phyloP scores from a whole-genome alignment of 2,113 vertebrate genomes.

The Ptyas mucosa region DNA sequence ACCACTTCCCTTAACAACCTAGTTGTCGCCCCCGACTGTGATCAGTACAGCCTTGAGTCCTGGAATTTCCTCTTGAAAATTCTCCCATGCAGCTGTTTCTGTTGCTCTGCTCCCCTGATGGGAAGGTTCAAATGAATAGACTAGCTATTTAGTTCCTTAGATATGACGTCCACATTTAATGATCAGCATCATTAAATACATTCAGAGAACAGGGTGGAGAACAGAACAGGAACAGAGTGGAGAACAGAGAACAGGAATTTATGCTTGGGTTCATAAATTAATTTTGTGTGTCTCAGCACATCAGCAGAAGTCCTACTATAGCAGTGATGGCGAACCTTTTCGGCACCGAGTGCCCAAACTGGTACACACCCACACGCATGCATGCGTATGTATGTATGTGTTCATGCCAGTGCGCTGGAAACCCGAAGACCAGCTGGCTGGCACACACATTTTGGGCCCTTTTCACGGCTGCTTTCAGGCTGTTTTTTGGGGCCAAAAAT shows the following conservation, averaged over 20 bases:
- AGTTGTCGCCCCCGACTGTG: neutral
- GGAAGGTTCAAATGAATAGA: neutral
- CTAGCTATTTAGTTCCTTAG: neutral
- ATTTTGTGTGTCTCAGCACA: neutral
- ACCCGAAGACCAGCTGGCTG: too few relatives aligned
- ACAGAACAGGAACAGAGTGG: too few relatives aligned
- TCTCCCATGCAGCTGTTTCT: neutral
- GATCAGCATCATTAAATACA: neutral
- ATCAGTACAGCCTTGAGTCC: neutral
- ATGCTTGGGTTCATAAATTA: neutral
- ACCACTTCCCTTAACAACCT: neutral
- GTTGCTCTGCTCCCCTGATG: neutral
- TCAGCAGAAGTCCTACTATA: neutral
- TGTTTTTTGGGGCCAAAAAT: too few relatives aligned
- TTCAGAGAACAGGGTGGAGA: neutral
- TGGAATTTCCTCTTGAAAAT: neutral
- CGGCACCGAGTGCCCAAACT: too few relatives aligned
- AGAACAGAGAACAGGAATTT: too few relatives aligned
- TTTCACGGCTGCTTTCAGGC: too few relatives aligned
- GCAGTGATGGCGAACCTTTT: too few relatives aligned
- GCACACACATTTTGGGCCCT: too few relatives aligned
- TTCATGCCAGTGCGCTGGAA: too few relatives aligned
- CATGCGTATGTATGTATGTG: too few relatives aligned
- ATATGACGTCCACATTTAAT: neutral
- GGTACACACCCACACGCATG: too few relatives aligned